phyloP scores from a whole-genome alignment of 2,113 vertebrate genomes.

The Dissostichus mawsoni region DNA sequence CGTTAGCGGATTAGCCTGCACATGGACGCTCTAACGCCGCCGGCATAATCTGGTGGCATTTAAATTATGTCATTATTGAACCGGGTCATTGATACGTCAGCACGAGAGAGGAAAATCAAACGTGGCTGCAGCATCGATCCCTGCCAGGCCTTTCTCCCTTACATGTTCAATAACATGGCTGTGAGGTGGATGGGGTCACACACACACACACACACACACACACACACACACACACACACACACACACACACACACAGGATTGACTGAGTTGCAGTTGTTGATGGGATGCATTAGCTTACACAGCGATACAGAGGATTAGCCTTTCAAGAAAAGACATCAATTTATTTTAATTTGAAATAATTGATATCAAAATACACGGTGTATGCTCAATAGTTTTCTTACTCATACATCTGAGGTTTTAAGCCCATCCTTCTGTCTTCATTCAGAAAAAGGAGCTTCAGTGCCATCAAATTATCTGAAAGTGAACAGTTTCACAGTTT shows the following conservation, averaged over 20 bases:
- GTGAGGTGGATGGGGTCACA: constrained; percentile 36
- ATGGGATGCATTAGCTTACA: constrained; percentile 49
- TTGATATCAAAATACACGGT: no score
- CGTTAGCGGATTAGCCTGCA: constrained; percentile 64
- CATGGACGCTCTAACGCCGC: constrained; percentile 62
- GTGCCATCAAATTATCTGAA: no score
- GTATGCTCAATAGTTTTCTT: no score
- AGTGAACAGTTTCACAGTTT: no score
- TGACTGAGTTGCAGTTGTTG: constrained; percentile 28
- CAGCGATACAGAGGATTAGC: constrained; percentile 11
- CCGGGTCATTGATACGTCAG: constrained; percentile 24
- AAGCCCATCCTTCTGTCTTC: no score
- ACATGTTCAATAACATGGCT: constrained; percentile 61
- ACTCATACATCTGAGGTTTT: no score
- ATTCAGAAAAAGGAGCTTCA: no score
- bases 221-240: background rate
- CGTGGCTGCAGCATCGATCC: constrained; percentile 70
- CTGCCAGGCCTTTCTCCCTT: constrained; percentile 65
- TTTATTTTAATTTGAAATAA: no score
- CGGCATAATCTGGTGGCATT: constrained; percentile 69
- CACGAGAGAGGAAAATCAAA: constrained; percentile 68
- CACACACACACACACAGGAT: constrained; percentile 21
- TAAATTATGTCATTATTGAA: constrained; percentile 73
- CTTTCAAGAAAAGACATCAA: no score
- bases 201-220: background rate